Evolutionary conservation across 1,140 invertebrate genomes (phyloP).

Genomic region (Aradophagus sp.): DNA sequence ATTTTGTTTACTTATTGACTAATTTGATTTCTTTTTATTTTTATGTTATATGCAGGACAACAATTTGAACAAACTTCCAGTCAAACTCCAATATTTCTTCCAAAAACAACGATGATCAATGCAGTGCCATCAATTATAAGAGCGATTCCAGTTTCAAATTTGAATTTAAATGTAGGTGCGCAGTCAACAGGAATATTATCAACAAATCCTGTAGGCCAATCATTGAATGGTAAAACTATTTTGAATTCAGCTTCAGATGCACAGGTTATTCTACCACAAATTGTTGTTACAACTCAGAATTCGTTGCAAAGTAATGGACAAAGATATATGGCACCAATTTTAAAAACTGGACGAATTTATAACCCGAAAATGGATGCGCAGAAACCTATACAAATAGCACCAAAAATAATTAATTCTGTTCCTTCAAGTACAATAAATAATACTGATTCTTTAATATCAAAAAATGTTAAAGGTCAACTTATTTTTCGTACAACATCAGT

Average conservation of each 20-base stretch:
- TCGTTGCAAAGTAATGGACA: conserved; percentile 54
- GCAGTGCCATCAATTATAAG: conserved; percentile 62
- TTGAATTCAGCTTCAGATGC: conserved; percentile 37
- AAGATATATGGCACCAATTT: conserved; percentile 57
- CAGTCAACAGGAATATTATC: conserved; percentile 45
- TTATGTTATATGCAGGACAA: conserved; percentile 8
- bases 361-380: conserved; percentile 37
- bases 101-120: conserved; percentile 64
- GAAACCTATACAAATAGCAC: conserved; percentile 62
- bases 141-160: conserved; percentile 60
- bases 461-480: conserved; percentile 55
- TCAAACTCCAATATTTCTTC: conserved; percentile 63
- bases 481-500: conserved; percentile 60
- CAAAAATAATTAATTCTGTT: conserved; percentile 59
- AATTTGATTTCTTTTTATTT: no score
- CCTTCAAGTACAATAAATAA: conserved; percentile 28
- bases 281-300: conserved; percentile 42
- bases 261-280: conserved; percentile 55
- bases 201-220: no score
- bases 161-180: conserved; percentile 50
- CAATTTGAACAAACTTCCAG: conserved; percentile 38
- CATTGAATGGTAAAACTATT: conserved; percentile 45
- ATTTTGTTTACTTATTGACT: no score
- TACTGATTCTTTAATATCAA: conserved; percentile 40
- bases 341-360: conserved; percentile 56